phyloP scores from a whole-genome alignment of 2,797 vertebrate species.

The Ciconia nigra region DNA sequence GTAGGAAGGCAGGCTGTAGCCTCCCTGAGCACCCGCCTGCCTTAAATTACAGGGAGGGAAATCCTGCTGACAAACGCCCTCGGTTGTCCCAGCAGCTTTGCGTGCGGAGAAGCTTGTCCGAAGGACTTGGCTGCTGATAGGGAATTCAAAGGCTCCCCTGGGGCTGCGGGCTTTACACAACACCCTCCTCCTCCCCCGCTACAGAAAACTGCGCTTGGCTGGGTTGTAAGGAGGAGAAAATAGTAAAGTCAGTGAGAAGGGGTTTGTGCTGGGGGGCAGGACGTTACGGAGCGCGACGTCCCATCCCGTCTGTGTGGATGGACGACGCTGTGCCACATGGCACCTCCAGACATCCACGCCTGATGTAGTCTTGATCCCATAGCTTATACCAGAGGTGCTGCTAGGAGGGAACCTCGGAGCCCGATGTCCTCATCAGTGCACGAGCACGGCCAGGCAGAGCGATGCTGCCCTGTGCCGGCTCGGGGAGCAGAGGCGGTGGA shows the following conservation, averaged over 20 bases:
- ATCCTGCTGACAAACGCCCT: not conserved
- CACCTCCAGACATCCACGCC: not conserved
- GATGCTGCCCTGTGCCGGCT: not conserved
- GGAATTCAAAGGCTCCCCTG: not conserved
- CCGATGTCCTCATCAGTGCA: fast-evolving
- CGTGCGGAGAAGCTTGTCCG: not conserved
- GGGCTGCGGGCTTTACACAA: not conserved
- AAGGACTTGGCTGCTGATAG: constrained; percentile 9
- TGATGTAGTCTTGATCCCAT: fast-evolving
- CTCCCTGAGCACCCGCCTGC: not conserved
- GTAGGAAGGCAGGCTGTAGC: not conserved
- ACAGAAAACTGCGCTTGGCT: not conserved
- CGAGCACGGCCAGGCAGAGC: not conserved
- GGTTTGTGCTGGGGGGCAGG: not conserved
- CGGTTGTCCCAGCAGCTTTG: constrained; percentile 2
- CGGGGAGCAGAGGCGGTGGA: fast-evolving
- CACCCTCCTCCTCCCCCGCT: not conserved
- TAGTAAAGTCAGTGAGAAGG: not conserved
- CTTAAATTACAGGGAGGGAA: not conserved
- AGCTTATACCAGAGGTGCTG: not conserved
- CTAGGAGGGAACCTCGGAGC: fast-evolving
- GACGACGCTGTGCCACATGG: not conserved
- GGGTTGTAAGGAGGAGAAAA: not conserved
- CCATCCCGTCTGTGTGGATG: not conserved
- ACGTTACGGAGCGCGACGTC: not conserved